Evolutionary conservation across 2,113 vertebrate genomes (phyloP).

Genomic region (Candoia aspera): DNA sequence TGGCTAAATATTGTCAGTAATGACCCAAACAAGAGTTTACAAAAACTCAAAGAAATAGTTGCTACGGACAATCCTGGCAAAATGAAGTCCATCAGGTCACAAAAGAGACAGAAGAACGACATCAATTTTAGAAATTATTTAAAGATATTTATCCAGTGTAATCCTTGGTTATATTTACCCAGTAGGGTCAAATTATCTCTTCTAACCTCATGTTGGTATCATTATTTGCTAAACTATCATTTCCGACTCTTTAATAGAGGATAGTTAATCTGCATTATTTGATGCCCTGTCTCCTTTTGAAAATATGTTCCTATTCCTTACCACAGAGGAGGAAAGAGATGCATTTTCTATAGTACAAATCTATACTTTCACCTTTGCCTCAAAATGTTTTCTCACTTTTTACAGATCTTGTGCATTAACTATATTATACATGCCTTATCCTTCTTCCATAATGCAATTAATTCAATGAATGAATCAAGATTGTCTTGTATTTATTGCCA

Average conservation of each 20-base stretch:
- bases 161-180: constrained; percentile 30
- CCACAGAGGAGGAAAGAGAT: constrained; percentile 55
- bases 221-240: constrained; percentile 24
- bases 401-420: constrained; percentile 62
- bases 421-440: constrained; percentile 72
- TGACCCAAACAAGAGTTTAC: not conserved
- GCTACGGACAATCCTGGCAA: not conserved
- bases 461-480: not conserved
- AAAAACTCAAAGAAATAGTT: not conserved
- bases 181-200: constrained; percentile 16
- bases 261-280: constrained; percentile 24
- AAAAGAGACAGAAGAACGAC: not conserved
- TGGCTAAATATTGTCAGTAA: not conserved
- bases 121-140: not conserved
- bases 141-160: constrained; percentile 8
- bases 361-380: constrained; percentile 51
- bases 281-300: constrained; percentile 32
- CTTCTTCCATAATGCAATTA: constrained; percentile 23
- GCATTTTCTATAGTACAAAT: constrained; percentile 66
- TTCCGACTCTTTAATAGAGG: constrained; percentile 16
- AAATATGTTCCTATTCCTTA: constrained; percentile 34
- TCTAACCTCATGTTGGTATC: constrained; percentile 24
- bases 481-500: not conserved
- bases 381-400: constrained; percentile 57
- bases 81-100: not conserved